Evolutionary conservation across 2,888 invertebrate species (phyloP).

Genomic region (Nephrotoma appendiculata): DNA sequence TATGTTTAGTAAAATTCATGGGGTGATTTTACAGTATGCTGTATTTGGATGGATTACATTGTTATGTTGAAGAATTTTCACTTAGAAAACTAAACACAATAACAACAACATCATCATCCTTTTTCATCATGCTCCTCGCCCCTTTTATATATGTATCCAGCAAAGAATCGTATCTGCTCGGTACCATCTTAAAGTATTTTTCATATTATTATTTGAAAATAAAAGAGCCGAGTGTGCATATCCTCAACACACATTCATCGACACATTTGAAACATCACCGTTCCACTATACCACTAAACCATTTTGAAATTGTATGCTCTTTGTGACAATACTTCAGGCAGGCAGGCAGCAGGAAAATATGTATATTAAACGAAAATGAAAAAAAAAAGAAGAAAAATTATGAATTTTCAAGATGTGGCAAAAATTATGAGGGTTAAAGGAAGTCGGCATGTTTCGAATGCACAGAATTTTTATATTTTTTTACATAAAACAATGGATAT

Average conservation of each 20-base stretch:
- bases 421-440: neutral
- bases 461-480: neutral
- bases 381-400: neutral
- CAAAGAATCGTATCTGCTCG: neutral
- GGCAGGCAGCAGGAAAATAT: neutral
- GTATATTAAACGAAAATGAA: neutral
- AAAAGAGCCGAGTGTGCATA: neutral
- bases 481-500: neutral
- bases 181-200: neutral
- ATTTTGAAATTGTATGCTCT: neutral
- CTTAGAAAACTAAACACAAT: neutral
- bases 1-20: neutral
- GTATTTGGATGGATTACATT: neutral
- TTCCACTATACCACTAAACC: neutral
- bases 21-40: neutral
- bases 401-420: neutral
- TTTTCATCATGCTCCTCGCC: neutral
- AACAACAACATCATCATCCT: neutral
- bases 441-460: neutral
- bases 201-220: neutral
- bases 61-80: neutral
- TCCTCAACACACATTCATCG: neutral
- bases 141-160: neutral
- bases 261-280: neutral
- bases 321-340: neutral